Evolutionary conservation across 2,113 vertebrate genomes (phyloP).

Genomic region (Aegithalos caudatus): DNA sequence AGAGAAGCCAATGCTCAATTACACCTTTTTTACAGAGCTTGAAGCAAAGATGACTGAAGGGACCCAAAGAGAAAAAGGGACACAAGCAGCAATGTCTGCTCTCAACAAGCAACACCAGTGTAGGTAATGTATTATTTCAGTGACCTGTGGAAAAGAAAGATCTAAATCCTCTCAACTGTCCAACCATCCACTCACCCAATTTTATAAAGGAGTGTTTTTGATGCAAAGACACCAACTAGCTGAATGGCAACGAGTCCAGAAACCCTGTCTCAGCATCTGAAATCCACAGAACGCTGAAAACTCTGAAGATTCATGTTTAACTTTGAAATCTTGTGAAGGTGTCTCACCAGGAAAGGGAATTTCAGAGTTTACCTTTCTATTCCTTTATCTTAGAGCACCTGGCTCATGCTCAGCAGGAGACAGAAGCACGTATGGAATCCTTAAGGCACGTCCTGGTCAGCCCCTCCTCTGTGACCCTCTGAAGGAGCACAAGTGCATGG

Average conservation of each 20-base stretch:
- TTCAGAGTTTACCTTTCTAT: background rate
- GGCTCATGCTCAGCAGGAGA: background rate
- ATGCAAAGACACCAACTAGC: background rate
- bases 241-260: background rate
- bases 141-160: background rate
- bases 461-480: background rate
- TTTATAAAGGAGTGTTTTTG: background rate
- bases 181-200: background rate
- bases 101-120: background rate
- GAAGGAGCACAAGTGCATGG: background rate
- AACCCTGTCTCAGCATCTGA: background rate
- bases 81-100: background rate
- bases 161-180: background rate
- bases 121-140: background rate
- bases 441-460: background rate
- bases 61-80: background rate
- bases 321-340: background rate
- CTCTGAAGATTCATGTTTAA: background rate
- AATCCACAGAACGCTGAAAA: background rate
- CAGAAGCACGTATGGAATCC: background rate
- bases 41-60: background rate
- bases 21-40: background rate
- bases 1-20: slow-evolving; percentile 9
- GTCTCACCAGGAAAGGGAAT: background rate
- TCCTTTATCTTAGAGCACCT: background rate